phyloP scores from a whole-genome alignment of 2,888 invertebrate genomes.

The Trilocha varians region DNA sequence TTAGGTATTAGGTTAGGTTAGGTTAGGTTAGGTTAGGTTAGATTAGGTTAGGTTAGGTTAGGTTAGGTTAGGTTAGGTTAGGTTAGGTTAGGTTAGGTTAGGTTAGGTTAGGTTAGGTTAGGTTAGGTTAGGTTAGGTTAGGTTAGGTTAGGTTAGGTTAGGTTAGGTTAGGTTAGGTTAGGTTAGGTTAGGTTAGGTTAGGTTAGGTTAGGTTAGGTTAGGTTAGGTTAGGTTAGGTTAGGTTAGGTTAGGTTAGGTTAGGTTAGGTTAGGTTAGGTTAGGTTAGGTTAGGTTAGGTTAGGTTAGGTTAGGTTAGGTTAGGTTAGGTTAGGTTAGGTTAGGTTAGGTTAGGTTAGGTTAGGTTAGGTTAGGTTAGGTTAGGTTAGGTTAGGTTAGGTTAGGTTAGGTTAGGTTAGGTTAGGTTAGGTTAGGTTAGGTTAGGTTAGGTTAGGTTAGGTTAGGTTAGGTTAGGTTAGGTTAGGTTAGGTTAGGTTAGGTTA shows the following conservation, averaged over 20 bases:
- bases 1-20: conserved; percentile 4
- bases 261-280: conserved; percentile 8
- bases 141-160: conserved; percentile 12
- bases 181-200: conserved; percentile 15
- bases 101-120: conserved; percentile 9
- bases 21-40: conserved; percentile 9
- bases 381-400: conserved; percentile 4
- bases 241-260: conserved; percentile 3
- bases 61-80: conserved; percentile 12
- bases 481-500: conserved; percentile 3
- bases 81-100: conserved; percentile 10
- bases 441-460: background rate
- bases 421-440: conserved; percentile 6
- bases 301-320: conserved; percentile 11
- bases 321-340: conserved; percentile 6
- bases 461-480: background rate
- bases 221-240: conserved; percentile 7
- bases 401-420: conserved; percentile 6
- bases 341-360: conserved; percentile 6
- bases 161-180: conserved; percentile 14
- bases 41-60: conserved; percentile 12
- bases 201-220: conserved; percentile 8
- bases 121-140: conserved; percentile 11
- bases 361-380: conserved; percentile 6
- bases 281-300: conserved; percentile 11